Conservation (phyloP, 2,113 vertebrate species). For the Progne subis region DNA sequence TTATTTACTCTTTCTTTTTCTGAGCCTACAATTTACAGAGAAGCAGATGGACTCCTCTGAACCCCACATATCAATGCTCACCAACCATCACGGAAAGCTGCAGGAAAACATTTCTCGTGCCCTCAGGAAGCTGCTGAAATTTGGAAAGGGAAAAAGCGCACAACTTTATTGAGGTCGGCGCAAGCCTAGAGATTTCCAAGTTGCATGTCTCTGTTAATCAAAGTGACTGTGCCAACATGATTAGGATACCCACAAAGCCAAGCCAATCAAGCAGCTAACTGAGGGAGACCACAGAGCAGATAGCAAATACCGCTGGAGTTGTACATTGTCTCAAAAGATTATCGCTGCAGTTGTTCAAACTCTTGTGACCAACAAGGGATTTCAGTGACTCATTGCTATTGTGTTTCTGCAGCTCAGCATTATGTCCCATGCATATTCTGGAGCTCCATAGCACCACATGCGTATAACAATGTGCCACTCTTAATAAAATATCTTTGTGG, state of each 20-base stretch:
- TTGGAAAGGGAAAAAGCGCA: not conserved
- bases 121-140: constrained; percentile 15
- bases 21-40: not conserved
- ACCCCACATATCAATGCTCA: not conserved
- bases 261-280: constrained; percentile 52
- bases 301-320: constrained; percentile 59
- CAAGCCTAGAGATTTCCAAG: constrained; percentile 49
- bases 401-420: constrained; percentile 51
- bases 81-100: not conserved
- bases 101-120: not conserved
- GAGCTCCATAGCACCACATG: constrained; percentile 44
- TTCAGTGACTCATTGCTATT: constrained; percentile 54
- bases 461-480: constrained; percentile 53
- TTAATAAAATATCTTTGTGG: constrained; percentile 47
- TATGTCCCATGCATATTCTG: constrained; percentile 44
- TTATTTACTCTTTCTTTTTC: not conserved
- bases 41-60: not conserved
- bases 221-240: constrained; percentile 70
- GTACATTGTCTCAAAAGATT: constrained; percentile 68
- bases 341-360: constrained; percentile 51
- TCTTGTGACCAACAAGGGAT: constrained; percentile 34
- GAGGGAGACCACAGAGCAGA: constrained; percentile 51
- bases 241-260: constrained; percentile 60
- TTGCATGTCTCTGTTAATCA: constrained; percentile 57
- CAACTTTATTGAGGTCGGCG: constrained; percentile 63